Evolutionary conservation across 2,113 vertebrate species (phyloP).

Genomic region (Pseudopipra pipra): DNA sequence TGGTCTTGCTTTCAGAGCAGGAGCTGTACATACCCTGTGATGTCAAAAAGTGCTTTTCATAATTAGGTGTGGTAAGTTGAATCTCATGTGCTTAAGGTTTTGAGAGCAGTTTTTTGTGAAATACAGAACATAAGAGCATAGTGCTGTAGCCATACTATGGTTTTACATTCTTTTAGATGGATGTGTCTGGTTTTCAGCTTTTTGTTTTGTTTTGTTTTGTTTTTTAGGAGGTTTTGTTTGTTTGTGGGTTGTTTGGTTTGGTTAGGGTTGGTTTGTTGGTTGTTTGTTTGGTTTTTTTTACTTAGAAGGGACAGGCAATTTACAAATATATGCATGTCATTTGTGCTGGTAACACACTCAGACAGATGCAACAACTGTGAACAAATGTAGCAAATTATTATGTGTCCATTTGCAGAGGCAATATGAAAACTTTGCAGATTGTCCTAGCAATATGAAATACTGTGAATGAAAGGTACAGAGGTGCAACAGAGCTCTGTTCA

Average conservation of each 20-base stretch:
- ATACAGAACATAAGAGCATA: rapidly evolving
- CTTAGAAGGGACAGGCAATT: not conserved
- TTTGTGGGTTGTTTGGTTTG: too few relatives aligned
- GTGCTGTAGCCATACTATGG: too few relatives aligned
- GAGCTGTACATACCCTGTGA: not conserved
- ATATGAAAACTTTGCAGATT: not conserved
- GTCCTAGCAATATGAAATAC: not conserved
- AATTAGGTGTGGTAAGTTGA: not conserved
- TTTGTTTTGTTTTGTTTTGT: too few relatives aligned
- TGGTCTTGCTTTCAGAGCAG: not conserved
- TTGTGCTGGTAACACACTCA: not conserved
- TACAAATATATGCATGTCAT: not conserved
- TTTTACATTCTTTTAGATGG: not conserved
- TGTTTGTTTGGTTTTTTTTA: not conserved
- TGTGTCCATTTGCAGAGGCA: not conserved
- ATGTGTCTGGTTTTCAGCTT: not conserved
- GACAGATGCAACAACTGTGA: not conserved
- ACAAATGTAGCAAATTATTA: not conserved
- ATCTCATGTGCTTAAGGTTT: not conserved
- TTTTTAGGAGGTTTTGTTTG: too few relatives aligned
- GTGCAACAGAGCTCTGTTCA: not conserved
- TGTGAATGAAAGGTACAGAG: not conserved
- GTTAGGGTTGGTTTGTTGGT: too few relatives aligned
- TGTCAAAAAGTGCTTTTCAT: not conserved
- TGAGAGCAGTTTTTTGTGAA: not conserved